phyloP scores from a whole-genome alignment of 2,797 vertebrate species.

The Uromys caudimaculatus region DNA sequence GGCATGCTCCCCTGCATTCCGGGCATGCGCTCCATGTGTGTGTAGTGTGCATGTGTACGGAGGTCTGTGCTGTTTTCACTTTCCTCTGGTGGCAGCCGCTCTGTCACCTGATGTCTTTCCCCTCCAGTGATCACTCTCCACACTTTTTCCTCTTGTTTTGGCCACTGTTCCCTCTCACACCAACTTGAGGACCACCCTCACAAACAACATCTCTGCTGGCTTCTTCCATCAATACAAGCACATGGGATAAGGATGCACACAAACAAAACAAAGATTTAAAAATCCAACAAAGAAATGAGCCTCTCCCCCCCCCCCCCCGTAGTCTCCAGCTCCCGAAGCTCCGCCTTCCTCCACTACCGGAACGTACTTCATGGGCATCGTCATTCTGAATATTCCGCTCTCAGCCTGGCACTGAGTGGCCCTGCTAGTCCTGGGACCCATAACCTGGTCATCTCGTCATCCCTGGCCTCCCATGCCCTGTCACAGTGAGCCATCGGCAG shows the following conservation, averaged over 20 bases:
- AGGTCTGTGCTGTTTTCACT: neutral
- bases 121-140: neutral
- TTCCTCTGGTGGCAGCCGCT: neutral
- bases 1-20: neutral
- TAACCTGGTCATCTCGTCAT: neutral
- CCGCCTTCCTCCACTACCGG: neutral
- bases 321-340: neutral
- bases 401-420: neutral
- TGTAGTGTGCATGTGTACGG: neutral
- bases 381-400: neutral
- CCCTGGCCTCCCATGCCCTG: neutral
- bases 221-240: neutral
- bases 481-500: neutral
- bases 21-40: neutral
- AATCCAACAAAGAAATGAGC: neutral
- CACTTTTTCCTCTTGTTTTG: too few species aligned
- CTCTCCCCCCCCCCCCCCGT: neutral
- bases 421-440: neutral
- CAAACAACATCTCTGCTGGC: neutral
- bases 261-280: neutral
- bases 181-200: neutral
- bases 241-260: neutral
- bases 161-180: neutral
- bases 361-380: neutral
- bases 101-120: neutral